phyloP scores from a whole-genome alignment of 2,113 vertebrate species.

The Poeciliopsis occidentalis region DNA sequence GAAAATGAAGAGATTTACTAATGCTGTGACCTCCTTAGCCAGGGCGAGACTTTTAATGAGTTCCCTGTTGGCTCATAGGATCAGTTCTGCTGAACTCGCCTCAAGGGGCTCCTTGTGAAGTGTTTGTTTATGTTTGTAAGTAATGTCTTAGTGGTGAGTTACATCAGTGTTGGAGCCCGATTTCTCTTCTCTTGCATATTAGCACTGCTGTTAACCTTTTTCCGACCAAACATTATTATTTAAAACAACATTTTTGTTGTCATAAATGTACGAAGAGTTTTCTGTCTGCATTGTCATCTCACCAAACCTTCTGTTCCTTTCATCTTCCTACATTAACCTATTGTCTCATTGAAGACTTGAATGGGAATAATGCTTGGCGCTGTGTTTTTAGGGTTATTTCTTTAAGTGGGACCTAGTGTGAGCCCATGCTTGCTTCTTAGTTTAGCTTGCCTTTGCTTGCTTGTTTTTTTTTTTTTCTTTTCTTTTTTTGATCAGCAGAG shows the following conservation, averaged over 20 bases:
- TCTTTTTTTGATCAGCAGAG: constrained; percentile 22
- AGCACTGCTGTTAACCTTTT: neutral
- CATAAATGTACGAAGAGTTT: neutral
- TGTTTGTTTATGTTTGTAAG: constrained; percentile 35
- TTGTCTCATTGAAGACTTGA: constrained; percentile 24
- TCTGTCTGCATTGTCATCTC: constrained; percentile 16
- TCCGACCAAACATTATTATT: neutral
- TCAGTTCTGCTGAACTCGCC: constrained; percentile 38
- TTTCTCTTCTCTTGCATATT: neutral
- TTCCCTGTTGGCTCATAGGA: constrained; percentile 26
- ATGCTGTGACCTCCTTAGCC: constrained; percentile 13
- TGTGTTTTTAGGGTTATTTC: constrained; percentile 16
- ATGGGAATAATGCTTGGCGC: constrained; percentile 1
- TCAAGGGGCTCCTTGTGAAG: constrained; percentile 28
- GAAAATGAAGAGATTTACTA: too few relatives aligned
- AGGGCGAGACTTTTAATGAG: constrained; percentile 53
- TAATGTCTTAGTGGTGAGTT: constrained; percentile 26
- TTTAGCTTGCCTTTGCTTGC: constrained; percentile 12
- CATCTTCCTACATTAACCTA: constrained; percentile 13
- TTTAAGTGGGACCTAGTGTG: constrained; percentile 1
- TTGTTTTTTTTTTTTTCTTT: neutral
- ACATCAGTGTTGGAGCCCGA: constrained; percentile 6
- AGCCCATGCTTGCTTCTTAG: constrained; percentile 21
- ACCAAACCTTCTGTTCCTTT: constrained; percentile 3
- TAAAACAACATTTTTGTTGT: neutral